Evolutionary conservation across 2,113 vertebrate genomes (phyloP), one percentile per base, ranked within the genome.

Genomic region (Menidia beryllina): DNA sequence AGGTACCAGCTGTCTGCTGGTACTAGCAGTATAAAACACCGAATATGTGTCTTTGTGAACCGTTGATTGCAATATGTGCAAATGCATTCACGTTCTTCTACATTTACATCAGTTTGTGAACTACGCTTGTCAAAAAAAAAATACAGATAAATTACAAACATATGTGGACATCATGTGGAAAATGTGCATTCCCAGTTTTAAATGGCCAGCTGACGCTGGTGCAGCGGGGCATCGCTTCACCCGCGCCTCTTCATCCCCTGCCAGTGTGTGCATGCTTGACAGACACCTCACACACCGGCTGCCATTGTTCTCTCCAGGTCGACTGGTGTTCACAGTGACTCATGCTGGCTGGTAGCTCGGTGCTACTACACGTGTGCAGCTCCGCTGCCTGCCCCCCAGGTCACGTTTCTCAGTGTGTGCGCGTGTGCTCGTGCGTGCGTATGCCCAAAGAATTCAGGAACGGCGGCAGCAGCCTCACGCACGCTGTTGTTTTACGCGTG

Each of bases 271-370:
- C 21, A 53, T 53, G 73, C 80, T 72, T 87, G 82, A 91, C 72
- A 79, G 83, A 86, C 88, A 85, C 79, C 86, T 90, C 85, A 82
- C 89, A 86, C 82, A 90, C 88, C 85, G 68, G 83, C 86, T 89
- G 79, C 82, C 81, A 88, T 89, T 91, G 90, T 91, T 88, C 86
- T 88, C 81, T 56, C 67, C 52, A 79, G 72, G 79, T 87, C 58
- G 88, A 86, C 83, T 73, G 83, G 84, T 89, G 87, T 86, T 90
- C 81, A 61, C 45, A 72, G 83, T 89, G 89, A 91, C 51, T 90
- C 86, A 91, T 81, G 86, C 88, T 86, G 84, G 82, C 83, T 82
- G 69, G 67, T 65, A 81, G 86, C 80, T 76, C 84, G 59, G 82
- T 81, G 84, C 77, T 87, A 71, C 84, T 89, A 91, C 90, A 91